Evolutionary conservation across 2,888 invertebrate species (phyloP).

Genomic region (Nymphalis polychloros): DNA sequence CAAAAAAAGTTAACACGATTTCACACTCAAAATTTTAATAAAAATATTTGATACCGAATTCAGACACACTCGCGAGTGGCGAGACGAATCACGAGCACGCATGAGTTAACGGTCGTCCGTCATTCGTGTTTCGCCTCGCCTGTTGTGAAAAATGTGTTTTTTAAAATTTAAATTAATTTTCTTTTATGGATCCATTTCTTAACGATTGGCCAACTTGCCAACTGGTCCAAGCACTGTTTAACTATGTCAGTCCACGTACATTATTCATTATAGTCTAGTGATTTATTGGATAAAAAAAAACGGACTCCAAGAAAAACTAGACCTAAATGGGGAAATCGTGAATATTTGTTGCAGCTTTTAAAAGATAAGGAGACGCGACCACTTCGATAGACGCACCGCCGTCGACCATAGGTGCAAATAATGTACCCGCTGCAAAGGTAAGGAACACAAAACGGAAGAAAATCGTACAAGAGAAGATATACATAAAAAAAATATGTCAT

Average conservation of each 20-base stretch:
- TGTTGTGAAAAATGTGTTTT: no score
- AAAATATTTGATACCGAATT: neutral
- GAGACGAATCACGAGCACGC: no score
- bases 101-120: no score
- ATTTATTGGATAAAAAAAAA: conserved; percentile 47
- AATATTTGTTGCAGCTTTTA: conserved; percentile 81
- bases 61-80: no score
- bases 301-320: conserved; percentile 60
- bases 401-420: conserved; percentile 64
- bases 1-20: neutral
- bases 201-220: neutral
- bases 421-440: conserved; percentile 61
- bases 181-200: no score
- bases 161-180: no score
- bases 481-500: conserved; percentile 1
- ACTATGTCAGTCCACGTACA: conserved; percentile 9
- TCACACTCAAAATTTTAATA: neutral
- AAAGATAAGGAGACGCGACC: conserved; percentile 69
- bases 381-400: conserved; percentile 57
- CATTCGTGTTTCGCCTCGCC: no score
- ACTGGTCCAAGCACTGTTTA: neutral
- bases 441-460: conserved; percentile 53
- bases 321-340: conserved; percentile 75
- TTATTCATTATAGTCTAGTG: conserved; percentile 47
- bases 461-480: conserved; percentile 26